Percentiles rank a stretch among this genome's conserved stretches.
Evolutionary conservation across 2,113 vertebrate genomes (phyloP).

Genomic region (Nycticorax nycticorax): DNA sequence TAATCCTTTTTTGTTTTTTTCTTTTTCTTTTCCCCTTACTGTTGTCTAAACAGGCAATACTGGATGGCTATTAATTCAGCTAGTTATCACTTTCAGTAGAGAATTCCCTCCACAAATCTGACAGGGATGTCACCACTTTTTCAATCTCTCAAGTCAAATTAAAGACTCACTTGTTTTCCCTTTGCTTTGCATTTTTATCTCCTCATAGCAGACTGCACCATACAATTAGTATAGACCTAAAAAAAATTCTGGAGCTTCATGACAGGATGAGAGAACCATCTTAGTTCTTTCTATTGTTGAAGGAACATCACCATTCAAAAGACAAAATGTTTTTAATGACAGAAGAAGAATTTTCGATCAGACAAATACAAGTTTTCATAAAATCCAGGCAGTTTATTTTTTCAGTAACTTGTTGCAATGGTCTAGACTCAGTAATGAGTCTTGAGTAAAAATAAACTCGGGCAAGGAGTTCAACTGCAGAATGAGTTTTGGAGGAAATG

Average conservation of each 20-base stretch:
- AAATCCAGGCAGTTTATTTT: neutral
- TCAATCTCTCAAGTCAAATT: constrained; percentile 8
- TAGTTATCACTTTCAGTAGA: constrained; percentile 31
- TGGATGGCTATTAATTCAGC: constrained; percentile 6
- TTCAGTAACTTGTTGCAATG: neutral
- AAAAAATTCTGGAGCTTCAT: neutral
- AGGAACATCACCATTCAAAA: neutral
- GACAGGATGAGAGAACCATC: neutral
- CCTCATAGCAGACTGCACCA: neutral
- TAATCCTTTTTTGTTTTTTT: neutral
- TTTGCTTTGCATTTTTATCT: constrained; percentile 51
- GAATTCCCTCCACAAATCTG: neutral
- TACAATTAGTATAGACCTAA: neutral
- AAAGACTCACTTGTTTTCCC: neutral
- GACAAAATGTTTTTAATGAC: neutral
- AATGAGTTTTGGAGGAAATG: neutral
- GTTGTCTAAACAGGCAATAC: neutral
- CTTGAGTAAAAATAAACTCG: neutral
- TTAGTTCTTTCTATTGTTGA: neutral
- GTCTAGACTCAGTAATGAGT: neutral
- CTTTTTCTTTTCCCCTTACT: neutral
- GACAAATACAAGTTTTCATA: neutral
- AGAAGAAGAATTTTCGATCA: neutral
- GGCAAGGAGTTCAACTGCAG: neutral
- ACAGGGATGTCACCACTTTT: neutral